Percentiles rank a stretch among this genome's conserved stretches.
Evolutionary conservation across 2,113 vertebrate species (phyloP).

Genomic region (Seriola aureovittata): DNA sequence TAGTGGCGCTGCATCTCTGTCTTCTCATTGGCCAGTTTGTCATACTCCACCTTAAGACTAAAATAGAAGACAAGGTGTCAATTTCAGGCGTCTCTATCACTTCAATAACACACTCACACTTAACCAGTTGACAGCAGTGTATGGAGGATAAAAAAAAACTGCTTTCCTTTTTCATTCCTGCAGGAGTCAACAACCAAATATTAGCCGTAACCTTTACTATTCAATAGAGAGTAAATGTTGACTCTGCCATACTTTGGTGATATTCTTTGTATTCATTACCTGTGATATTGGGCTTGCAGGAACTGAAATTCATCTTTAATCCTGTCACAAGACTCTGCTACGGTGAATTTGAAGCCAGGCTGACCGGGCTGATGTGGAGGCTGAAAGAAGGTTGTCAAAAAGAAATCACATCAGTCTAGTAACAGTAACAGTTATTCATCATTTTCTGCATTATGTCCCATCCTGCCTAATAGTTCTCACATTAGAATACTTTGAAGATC

Average conservation of each 20-base stretch:
- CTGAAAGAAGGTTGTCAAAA: conserved; percentile 74
- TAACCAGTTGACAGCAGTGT: conserved; percentile 52
- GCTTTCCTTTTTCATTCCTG: conserved; percentile 12
- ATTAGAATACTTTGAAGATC: conserved; percentile 39
- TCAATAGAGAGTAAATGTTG: conserved; percentile 32
- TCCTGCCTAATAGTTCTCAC: conserved; percentile 30
- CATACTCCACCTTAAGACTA: conserved; percentile 96
- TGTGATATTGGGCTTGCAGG: conserved; percentile 96
- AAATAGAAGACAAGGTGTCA: conserved; percentile 80
- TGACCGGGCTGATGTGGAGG: conserved; percentile 95
- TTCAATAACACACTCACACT: conserved; percentile 66
- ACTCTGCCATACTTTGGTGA: conserved; percentile 12
- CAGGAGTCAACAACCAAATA: conserved; percentile 29
- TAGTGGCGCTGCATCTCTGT: conserved; percentile 99
- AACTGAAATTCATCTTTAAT: conserved; percentile 98
- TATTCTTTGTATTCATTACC: conserved; percentile 80
- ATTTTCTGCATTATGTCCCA: conserved; percentile 8
- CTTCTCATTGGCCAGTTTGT: conserved; percentile 97
- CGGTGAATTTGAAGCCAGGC: conserved; percentile 97
- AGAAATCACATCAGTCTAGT: conserved; percentile 63
- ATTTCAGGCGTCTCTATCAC: conserved; percentile 63
- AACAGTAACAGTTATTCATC: conserved; percentile 43
- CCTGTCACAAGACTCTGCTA: conserved; percentile 94
- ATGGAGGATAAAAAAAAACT: conserved; percentile 1
- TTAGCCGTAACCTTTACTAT: conserved; percentile 28